phyloP scores from a whole-genome alignment of 1,140 invertebrate species.

The Drosophila lowei region DNA sequence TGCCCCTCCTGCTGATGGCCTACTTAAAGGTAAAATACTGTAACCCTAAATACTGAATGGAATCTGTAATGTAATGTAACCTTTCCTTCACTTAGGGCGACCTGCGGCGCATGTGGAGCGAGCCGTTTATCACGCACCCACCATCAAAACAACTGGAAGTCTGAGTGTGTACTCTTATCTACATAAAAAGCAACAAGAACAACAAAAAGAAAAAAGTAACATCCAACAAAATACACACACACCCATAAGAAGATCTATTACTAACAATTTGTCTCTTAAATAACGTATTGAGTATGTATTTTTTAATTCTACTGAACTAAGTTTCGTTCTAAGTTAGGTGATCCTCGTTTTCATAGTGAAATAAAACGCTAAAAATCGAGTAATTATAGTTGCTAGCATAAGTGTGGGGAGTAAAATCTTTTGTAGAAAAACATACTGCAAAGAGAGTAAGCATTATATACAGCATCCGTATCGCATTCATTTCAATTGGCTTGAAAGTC shows the following conservation, averaged over 20 bases:
- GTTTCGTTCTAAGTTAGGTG: conserved; percentile 70
- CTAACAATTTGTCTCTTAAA: conserved; percentile 62
- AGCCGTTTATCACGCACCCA: conserved; percentile 94
- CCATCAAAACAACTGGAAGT: conserved; percentile 84
- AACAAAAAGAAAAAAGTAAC: conserved; percentile 28
- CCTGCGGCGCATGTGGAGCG: conserved; percentile 98
- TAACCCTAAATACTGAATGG: background rate
- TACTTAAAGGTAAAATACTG: conserved; percentile 92
- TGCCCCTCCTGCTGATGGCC: conserved; percentile 98
- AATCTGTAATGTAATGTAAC: background rate
- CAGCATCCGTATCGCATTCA: conserved; percentile 27
- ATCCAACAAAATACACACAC: conserved; percentile 35
- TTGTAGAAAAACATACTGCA: too few species aligned
- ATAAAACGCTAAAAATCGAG: conserved; percentile 66
- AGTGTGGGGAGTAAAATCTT: conserved; percentile 8
- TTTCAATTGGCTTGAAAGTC: conserved; percentile 35
- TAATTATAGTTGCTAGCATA: conserved; percentile 70
- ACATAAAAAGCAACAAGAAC: conserved; percentile 42
- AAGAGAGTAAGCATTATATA: conserved; percentile 1
- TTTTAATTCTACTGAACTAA: conserved; percentile 67
- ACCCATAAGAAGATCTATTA: conserved; percentile 36
- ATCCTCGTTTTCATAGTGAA: conserved; percentile 64
- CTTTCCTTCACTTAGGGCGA: conserved; percentile 88
- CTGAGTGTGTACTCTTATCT: conserved; percentile 82
- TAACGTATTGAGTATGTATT: conserved; percentile 67